Base-by-base conservation (phyloP, 2,113 vertebrate genomes). In the Pseudopodoces humilis region DNA sequence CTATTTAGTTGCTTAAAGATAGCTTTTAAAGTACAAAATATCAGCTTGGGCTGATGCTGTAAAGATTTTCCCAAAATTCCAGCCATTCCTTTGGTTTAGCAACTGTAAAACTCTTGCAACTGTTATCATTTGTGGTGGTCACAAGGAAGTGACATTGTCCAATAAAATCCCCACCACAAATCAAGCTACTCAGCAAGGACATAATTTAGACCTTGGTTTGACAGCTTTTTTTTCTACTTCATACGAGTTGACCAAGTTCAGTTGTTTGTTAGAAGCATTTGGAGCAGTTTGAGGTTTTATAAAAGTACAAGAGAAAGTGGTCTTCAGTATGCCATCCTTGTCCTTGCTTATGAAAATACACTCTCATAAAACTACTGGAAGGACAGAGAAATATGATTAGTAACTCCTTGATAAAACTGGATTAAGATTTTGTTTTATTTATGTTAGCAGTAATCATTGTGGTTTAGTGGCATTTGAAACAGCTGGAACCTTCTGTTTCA, bases 401-500 rank as follows among this genome's bases (percentile, higher is more conserved):
- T 63, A 55, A 90, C 72, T 92, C 88, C 93, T 92, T 91, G 94
- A 95, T 96, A 95, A 95, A 90, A 65, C 24, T 69, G 83, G 92
- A 96, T 96, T 96, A 94, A 95, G 90, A 93, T 88, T 94, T 96
- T 81, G 86, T 94, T 94, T 92, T 96, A 86, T 95, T 96, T 96
- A 92, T 96, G 90, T 96, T 96, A 93, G 93, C 92, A 93, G 93
- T 94, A 94, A 96, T 96, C 92, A 93, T 96, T 96, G 93, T 96
- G 95, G 94, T 92, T 96, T 92, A 96, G 72, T 96, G 94, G 83
- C 91, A 94, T 95, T 90, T 76, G 64, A 72, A 97, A 94, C 94
- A 97, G 96, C 86, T 95, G 94, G 92, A 92, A 87, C 91, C 95
- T 97, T 95, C 95, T 97, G 94, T 92, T 97, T 95, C 70, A 86